Evolutionary conservation across 2,888 invertebrate species (phyloP).

Genomic region (Ommatoiulus sabulosus): DNA sequence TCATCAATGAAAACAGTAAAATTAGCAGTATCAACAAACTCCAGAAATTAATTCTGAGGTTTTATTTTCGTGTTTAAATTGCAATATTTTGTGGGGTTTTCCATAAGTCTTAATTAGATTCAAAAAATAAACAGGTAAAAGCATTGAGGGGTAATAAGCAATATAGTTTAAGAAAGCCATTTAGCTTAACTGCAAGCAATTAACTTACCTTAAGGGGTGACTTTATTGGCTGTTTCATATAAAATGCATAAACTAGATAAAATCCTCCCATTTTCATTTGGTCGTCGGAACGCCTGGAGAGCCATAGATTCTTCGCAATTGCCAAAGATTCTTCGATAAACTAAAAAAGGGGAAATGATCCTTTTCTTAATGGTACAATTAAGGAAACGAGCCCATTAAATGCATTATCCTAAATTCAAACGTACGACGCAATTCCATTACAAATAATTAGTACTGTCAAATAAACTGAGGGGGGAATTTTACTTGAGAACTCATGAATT

Average conservation of each 20-base stretch:
- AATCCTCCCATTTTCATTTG: constrained; percentile 49
- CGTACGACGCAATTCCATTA: constrained; percentile 2
- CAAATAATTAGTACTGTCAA: background rate
- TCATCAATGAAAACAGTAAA: too few species aligned
- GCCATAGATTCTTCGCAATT: constrained; percentile 38
- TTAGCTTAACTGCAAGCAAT: background rate
- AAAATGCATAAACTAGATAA: constrained; percentile 40
- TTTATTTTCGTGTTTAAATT: too few species aligned
- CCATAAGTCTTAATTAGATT: too few species aligned
- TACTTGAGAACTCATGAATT: background rate
- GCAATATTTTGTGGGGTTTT: too few species aligned
- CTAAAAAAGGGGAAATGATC: constrained; percentile 6
- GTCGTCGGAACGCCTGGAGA: constrained; percentile 1
- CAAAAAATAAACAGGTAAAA: background rate
- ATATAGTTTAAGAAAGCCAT: background rate
- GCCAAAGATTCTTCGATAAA: constrained; percentile 42
- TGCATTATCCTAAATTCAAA: background rate
- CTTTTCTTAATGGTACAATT: constrained; percentile 5
- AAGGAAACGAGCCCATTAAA: background rate
- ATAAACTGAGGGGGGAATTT: background rate
- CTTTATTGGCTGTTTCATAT: constrained; percentile 49
- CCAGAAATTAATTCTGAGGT: too few species aligned
- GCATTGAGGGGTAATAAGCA: background rate
- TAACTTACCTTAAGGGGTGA: background rate
- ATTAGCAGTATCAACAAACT: too few species aligned